phyloP scores from a whole-genome alignment of 1,140 invertebrate species.

The Luehdorfia chinensis region DNA sequence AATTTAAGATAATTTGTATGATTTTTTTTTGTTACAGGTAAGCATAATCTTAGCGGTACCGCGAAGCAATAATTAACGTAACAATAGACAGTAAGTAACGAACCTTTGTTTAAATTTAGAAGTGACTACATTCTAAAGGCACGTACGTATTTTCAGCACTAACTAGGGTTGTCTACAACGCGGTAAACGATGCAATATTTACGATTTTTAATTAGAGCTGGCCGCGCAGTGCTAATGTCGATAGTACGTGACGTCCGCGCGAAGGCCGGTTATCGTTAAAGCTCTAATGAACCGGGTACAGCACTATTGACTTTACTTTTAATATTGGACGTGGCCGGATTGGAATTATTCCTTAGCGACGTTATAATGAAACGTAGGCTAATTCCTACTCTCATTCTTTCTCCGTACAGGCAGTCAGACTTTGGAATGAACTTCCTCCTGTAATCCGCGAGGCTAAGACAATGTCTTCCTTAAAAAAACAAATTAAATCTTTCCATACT shows the following conservation, averaged over 20 bases:
- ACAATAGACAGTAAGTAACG: conserved; percentile 2
- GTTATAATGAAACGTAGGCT: conserved; percentile 1
- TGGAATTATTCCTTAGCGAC: conserved; percentile 9
- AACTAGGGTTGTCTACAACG: conserved; percentile 30
- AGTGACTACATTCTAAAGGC: too few relatives aligned
- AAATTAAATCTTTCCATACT: too few relatives aligned
- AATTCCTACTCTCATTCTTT: too few relatives aligned
- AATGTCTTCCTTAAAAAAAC: too few relatives aligned
- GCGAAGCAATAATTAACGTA: neutral
- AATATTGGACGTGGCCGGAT: conserved; percentile 9
- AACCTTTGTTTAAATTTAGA: too few relatives aligned
- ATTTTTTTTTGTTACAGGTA: conserved; percentile 42
- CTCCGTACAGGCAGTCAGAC: too few relatives aligned
- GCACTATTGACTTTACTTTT: conserved; percentile 16
- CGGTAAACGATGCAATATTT: conserved; percentile 35
- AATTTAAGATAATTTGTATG: too few relatives aligned
- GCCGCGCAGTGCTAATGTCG: conserved; percentile 30
- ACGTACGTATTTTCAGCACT: neutral
- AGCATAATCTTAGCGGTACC: conserved; percentile 13
- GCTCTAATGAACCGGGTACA: conserved; percentile 22
- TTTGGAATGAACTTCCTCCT: too few relatives aligned
- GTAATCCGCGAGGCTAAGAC: too few relatives aligned
- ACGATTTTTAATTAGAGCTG: conserved; percentile 53
- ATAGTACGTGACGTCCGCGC: conserved; percentile 32
- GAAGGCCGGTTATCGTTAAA: conserved; percentile 22